Percentiles rank a stretch among this genome's conserved stretches.
phyloP scores from a whole-genome alignment of 2,888 invertebrate species.

The Dryococelus australis region DNA sequence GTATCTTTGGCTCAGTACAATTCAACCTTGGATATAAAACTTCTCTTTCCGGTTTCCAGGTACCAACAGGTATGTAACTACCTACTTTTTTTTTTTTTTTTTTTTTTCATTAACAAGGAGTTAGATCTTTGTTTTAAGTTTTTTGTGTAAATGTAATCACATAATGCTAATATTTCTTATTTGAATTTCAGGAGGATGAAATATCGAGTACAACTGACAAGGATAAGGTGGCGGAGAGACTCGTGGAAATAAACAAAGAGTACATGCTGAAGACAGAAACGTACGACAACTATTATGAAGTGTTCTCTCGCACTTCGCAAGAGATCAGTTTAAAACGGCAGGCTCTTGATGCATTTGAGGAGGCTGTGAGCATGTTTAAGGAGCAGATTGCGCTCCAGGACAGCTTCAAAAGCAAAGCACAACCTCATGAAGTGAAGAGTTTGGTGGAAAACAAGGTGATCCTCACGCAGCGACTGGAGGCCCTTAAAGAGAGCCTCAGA shows the following conservation, averaged over 20 bases:
- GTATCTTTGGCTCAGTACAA: slow-evolving; percentile 93
- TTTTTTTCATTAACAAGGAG: background rate
- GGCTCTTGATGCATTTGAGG: slow-evolving; percentile 87
- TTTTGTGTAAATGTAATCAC: background rate
- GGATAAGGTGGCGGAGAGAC: slow-evolving; percentile 74
- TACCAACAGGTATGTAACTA: slow-evolving; percentile 64
- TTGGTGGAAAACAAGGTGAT: slow-evolving; percentile 81
- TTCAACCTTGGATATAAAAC: slow-evolving; percentile 87
- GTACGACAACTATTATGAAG: slow-evolving; percentile 78
- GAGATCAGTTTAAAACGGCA: slow-evolving; percentile 84
- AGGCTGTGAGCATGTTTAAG: slow-evolving; percentile 87
- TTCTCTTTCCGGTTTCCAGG: slow-evolving; percentile 85
- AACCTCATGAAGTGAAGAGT: slow-evolving; percentile 82
- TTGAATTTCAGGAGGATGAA: slow-evolving; percentile 69
- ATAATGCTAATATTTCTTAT: too few relatives aligned
- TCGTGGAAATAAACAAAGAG: slow-evolving; percentile 76
- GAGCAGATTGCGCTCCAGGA: slow-evolving; percentile 87
- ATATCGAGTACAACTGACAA: slow-evolving; percentile 73
- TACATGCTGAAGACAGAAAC: slow-evolving; percentile 75
- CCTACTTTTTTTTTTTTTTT: background rate
- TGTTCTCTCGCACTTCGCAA: slow-evolving; percentile 77
- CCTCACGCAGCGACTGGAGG: slow-evolving; percentile 73
- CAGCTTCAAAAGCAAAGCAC: slow-evolving; percentile 77
- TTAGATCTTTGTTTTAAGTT: too few relatives aligned
- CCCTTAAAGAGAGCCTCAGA: slow-evolving; percentile 77